A percentile compares a stretch with the other conserved stretches of the same genome.
phyloP scores from a whole-genome alignment of 2,113 vertebrate genomes.

The Pseudopodoces humilis region DNA sequence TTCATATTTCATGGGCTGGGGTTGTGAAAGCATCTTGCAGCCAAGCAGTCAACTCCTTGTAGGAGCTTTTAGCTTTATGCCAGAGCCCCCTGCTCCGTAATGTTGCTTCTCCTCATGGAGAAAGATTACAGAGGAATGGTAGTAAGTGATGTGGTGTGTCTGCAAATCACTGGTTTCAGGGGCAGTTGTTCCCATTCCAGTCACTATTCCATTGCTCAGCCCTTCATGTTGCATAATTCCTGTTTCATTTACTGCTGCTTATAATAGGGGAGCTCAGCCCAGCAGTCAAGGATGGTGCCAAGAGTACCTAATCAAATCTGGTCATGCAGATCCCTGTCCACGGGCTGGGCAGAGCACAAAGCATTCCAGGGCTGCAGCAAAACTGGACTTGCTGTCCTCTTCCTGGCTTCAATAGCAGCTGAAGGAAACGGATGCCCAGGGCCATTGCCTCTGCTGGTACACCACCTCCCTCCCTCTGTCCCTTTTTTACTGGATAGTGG shows the following conservation, averaged over 20 bases:
- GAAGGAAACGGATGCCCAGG: background rate
- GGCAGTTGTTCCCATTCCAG: background rate
- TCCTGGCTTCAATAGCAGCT: background rate
- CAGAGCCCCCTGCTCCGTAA: background rate
- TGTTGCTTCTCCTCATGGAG: background rate
- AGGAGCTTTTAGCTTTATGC: background rate
- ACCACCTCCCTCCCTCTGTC: too few species aligned
- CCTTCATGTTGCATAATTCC: background rate
- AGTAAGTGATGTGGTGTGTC: background rate
- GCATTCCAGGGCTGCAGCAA: background rate
- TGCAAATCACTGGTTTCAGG: background rate
- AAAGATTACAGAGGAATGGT: background rate
- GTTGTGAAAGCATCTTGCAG: background rate
- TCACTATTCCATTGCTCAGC: background rate
- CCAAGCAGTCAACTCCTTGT: background rate
- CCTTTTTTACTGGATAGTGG: background rate
- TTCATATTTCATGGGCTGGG: background rate
- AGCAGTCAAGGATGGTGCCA: background rate
- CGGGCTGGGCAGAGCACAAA: rapidly evolving
- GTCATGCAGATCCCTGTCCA: background rate
- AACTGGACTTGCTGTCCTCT: background rate
- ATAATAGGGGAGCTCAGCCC: background rate
- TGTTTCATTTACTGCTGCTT: constrained; percentile 12
- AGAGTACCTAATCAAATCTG: constrained; percentile 23
- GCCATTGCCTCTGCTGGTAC: background rate